Conservation (phyloP, 2,888 invertebrate species). For the Cheilosia grossa region DNA sequence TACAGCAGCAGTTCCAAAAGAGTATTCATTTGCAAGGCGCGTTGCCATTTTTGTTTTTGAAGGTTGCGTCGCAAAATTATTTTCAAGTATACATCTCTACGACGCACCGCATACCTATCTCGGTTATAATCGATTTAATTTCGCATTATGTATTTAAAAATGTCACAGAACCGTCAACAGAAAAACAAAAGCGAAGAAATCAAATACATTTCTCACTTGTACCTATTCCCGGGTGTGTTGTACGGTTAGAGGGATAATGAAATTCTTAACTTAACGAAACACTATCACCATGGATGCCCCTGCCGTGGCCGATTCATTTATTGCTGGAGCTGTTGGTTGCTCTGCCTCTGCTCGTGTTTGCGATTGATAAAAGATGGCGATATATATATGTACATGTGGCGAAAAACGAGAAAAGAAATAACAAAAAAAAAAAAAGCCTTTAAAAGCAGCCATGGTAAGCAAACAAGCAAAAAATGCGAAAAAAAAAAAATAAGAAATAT, state of each 20-base stretch:
- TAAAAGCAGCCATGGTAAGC: slow-evolving; percentile 60
- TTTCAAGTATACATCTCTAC: background rate
- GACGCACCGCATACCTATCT: background rate
- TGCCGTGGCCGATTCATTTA: slow-evolving; percentile 55
- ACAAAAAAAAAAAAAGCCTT: slow-evolving; percentile 34
- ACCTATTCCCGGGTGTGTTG: slow-evolving; percentile 35
- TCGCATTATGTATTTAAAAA: slow-evolving; percentile 2
- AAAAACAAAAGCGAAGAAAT: slow-evolving; percentile 32
- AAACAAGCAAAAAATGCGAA: slow-evolving; percentile 54
- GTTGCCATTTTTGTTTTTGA: too few species aligned
- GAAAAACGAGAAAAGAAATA: background rate
- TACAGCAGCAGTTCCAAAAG: too few species aligned
- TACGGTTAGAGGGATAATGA: slow-evolving; percentile 49
- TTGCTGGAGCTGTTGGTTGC: slow-evolving; percentile 28
- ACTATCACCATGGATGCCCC: slow-evolving; percentile 48
- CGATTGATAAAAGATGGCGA: slow-evolving; percentile 69
- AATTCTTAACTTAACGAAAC: slow-evolving; percentile 48
- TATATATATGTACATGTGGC: slow-evolving; percentile 15
- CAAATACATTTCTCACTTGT: slow-evolving; percentile 18
- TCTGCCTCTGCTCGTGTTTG: slow-evolving; percentile 31
- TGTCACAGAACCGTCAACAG: background rate
- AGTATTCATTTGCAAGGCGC: too few species aligned
- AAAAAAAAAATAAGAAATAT: slow-evolving; percentile 27
- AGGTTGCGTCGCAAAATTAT: background rate
- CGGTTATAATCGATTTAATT: background rate